phyloP scores from a whole-genome alignment of 1,140 invertebrate genomes.

The Metaphire vulgaris region DNA sequence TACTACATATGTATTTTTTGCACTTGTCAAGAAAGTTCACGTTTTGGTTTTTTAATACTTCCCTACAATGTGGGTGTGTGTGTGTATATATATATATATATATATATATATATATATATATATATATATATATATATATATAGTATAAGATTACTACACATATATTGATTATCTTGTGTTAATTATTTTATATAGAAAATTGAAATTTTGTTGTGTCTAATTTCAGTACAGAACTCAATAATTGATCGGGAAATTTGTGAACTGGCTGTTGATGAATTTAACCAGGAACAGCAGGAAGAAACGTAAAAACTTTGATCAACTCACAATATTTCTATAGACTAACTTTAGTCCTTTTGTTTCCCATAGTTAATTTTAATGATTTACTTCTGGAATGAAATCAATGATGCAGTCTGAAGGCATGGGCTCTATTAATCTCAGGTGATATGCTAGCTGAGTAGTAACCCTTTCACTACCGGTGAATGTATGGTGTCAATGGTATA shows the following conservation, averaged over 20 bases:
- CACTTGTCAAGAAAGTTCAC: too few relatives aligned
- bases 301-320: slow-evolving; percentile 55
- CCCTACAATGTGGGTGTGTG: too few relatives aligned
- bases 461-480: too few relatives aligned
- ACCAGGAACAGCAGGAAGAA: slow-evolving; percentile 64
- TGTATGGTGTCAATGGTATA: too few relatives aligned
- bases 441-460: too few relatives aligned
- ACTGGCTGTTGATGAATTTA: slow-evolving; percentile 64
- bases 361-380: background rate
- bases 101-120: background rate
- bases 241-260: slow-evolving; percentile 67
- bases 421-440: too few relatives aligned
- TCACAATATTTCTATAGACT: background rate
- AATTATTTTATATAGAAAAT: background rate
- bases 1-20: too few relatives aligned
- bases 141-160: background rate
- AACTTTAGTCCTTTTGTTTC: background rate
- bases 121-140: too few relatives aligned
- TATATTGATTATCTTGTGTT: background rate
- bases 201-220: slow-evolving; percentile 1
- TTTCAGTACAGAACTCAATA: slow-evolving; percentile 49
- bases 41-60: too few relatives aligned
- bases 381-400: too few relatives aligned
- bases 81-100: slow-evolving; percentile 30
- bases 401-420: too few relatives aligned